Base-by-base conservation (phyloP, 2,113 vertebrate species). In the Pteruthius melanotis region DNA sequence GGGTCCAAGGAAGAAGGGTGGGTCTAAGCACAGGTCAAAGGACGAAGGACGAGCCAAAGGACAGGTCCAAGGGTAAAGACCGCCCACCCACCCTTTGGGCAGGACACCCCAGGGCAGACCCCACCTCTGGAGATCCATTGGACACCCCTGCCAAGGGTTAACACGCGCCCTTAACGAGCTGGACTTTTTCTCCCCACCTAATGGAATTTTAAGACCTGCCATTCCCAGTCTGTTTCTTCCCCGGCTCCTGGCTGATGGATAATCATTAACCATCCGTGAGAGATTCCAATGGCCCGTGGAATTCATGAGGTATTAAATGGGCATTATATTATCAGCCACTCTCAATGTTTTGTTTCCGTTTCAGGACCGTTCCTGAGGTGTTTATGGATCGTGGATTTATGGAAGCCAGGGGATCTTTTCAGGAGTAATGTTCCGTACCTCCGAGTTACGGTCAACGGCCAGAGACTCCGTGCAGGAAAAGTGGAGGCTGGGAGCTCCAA, bases 311-410 rank as follows among this genome's bases (percentile, higher is more conserved):
- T 52, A 69, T 84, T 76, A 91, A 97, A 96, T 30, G 89, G 60
- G 83, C 76, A 84, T 77, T 86, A 50, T 33, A 87, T 91, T 80
- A 82, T 90, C 94, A 84, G 33, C 74, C 66, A 44, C 80, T 96
- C 93, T 52, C 82, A 57, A 15, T 65, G 89, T 70, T 96, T 87
- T 78, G 76, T 89, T 96, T 93, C 88, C 11, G 0, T 96, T 93
- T 91, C 83, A 68, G 84, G 95, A 60, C 80, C 71, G 1, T 50
- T 95, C 92, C 79, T 13, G 80, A 66, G 95, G 18, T 82, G 94
- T 97, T 97, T 93, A 95, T 64, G 83, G 94, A 15, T 9, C 39
- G 79, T 65, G 91, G 94, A 90, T 97, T 97, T 93, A 94, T 93
- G 82, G 92, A 95, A 96, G 94, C 18, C 93, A n/a, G 56, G 95